Base-by-base conservation (phyloP, 2,113 vertebrate species). In the Plotosus lineatus region DNA sequence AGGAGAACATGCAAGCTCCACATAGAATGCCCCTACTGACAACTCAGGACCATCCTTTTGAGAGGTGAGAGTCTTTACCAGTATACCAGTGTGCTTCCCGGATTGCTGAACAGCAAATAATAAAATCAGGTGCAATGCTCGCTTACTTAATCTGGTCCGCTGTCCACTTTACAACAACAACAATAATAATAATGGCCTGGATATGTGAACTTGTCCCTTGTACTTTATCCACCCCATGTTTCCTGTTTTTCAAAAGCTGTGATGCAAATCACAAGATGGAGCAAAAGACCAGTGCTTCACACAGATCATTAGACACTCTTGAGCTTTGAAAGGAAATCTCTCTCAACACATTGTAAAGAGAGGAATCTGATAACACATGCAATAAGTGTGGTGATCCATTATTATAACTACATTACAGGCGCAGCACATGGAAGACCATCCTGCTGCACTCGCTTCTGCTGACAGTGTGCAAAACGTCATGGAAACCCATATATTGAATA, bases 341-440 rank as follows among this genome's bases (percentile, higher is more conserved):
- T 72, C 44, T 48, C 28, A 44, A 72, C 44, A 50, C 26, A 50
- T 71, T 71, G 48, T 14, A 69, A 69, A 44, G 26, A 48, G 40
- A 15, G 14, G 66, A 28, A 26, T 72, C 68, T 50, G 14, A 7
- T 28, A 50, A 28, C 42, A 48, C 68, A 44, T 26, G 46, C 23
- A 46, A 36, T 69, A 26, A 46, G 66, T 69, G 68, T 71, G 26
- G 44, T 26, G 50, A 71, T 71, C 44, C 68, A 71, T 71, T 50
- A 72, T 19, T 33, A 10, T 50, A 33, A 72, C 15, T 50, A 21
- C 44, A 71, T 46, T 71, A 48, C 46, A 33, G 15, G 28, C 50
- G 28, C 50, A 28, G 7, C 69, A 50, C n/a, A 50, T 51, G 26
- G 46, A 72, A 48, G 3, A 11, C n/a, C 26, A 15, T 28, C 15